phyloP scores from a whole-genome alignment of 2,113 vertebrate genomes.

The Cricetomys ansorgei region DNA sequence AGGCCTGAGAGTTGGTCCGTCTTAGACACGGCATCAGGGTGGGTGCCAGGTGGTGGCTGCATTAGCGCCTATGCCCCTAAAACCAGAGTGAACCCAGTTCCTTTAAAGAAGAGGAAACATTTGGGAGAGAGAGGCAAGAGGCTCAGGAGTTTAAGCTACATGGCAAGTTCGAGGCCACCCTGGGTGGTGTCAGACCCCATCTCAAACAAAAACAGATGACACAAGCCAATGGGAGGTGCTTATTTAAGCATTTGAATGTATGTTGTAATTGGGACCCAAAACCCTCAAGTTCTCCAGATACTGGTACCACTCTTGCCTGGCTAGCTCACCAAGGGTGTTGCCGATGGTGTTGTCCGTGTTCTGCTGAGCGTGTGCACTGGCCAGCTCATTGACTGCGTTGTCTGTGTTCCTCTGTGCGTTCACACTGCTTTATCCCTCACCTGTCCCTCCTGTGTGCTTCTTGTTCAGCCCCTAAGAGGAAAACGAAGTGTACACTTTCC shows the following conservation, averaged over 20 bases:
- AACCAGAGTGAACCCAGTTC: too few relatives aligned
- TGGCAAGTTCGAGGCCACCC: background rate
- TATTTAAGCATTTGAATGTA: background rate
- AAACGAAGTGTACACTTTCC: background rate
- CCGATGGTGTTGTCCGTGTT: too few relatives aligned
- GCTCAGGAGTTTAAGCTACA: background rate
- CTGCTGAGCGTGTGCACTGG: too few relatives aligned
- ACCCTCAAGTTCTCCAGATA: fast-evolving
- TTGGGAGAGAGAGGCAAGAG: background rate
- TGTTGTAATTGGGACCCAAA: background rate
- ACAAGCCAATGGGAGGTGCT: background rate
- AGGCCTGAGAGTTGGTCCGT: background rate
- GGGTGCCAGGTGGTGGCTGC: fast-evolving
- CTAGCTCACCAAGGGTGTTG: too few relatives aligned
- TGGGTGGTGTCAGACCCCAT: background rate
- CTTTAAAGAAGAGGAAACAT: background rate
- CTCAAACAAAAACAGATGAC: background rate
- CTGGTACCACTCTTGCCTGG: fast-evolving
- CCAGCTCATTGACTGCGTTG: fast-evolving
- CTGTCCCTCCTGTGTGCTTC: fast-evolving
- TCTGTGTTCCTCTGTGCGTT: fast-evolving
- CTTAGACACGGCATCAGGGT: fast-evolving
- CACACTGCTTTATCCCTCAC: background rate
- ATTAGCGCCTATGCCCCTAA: background rate
- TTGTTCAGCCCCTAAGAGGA: fast-evolving